These are phyloP conservation scores for Graphium colonna DNA, from an alignment of 2,888 invertebrate genomes.

Conservation along the genomic window DNA sequence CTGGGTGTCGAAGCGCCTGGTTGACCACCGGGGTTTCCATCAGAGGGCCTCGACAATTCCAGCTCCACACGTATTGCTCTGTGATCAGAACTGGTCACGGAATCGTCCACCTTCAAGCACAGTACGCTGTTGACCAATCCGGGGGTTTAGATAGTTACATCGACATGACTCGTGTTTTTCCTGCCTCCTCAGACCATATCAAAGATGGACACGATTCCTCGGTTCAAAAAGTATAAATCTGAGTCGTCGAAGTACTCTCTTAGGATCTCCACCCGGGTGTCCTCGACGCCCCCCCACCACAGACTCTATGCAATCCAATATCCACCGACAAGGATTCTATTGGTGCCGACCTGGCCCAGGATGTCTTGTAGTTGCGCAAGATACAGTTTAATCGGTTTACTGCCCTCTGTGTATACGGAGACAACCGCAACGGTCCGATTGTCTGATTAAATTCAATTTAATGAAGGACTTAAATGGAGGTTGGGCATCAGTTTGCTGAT, in stretches of 20 bases:
- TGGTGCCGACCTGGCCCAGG: no score
- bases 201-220: slow-evolving; percentile 2
- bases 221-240: slow-evolving; percentile 1
- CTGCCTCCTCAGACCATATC: slow-evolving; percentile 4
- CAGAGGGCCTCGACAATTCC: neutral
- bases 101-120: slow-evolving; percentile 5
- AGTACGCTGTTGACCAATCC: neutral
- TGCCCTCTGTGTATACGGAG: slow-evolving; percentile 16
- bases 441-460: no score
- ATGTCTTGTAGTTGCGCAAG: neutral
- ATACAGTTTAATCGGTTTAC: slow-evolving; percentile 14
- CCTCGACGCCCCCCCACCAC: no score
- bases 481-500: no score
- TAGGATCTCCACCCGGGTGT: slow-evolving; percentile 4
- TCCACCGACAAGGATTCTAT: slow-evolving; percentile 20
- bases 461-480: no score
- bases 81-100: slow-evolving; percentile 18
- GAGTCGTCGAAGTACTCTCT: slow-evolving; percentile 8
- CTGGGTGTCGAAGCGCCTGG: neutral
- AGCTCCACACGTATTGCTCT: neutral
- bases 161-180: neutral
- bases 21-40: neutral
- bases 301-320: slow-evolving; percentile 23
- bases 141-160: slow-evolving; percentile 8
- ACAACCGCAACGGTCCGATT: slow-evolving; percentile 8